A percentile compares a stretch with the other conserved stretches of the same genome.
These are phyloP conservation scores for Arenaria interpres DNA, from an alignment of 2,113 vertebrate genomes.

Conservation along the genomic window DNA sequence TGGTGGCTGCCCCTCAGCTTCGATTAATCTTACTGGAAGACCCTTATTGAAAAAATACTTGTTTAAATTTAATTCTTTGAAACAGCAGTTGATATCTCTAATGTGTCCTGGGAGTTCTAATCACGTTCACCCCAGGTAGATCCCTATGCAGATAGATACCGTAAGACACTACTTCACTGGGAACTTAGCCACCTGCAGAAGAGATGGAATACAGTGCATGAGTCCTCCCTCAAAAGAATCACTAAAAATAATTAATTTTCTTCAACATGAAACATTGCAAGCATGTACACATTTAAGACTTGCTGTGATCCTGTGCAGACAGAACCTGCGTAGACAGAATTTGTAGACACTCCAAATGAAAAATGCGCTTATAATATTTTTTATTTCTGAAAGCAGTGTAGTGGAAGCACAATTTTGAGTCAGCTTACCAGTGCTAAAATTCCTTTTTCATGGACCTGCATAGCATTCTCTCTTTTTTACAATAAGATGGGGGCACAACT, in stretches of 20 bases:
- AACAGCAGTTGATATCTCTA: neutral
- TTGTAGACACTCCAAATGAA: neutral
- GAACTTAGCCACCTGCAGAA: neutral
- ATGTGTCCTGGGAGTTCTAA: neutral
- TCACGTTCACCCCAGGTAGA: neutral
- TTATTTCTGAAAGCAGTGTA: neutral
- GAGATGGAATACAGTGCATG: neutral
- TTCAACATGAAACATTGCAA: neutral
- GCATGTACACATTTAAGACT: neutral
- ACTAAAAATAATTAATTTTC: neutral
- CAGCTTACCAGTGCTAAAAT: neutral
- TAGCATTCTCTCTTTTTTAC: neutral
- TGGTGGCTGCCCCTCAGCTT: neutral
- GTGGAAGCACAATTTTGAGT: neutral
- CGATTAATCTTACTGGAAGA: neutral
- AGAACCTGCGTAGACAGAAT: too few species aligned
- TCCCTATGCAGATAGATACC: neutral
- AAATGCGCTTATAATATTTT: neutral
- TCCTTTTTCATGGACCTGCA: neutral
- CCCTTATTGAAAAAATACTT: neutral
- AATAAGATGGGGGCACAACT: neutral
- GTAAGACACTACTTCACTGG: neutral
- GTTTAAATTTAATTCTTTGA: neutral
- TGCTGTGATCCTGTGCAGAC: neutral
- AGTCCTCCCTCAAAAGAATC: neutral